phyloP scores from a whole-genome alignment of 2,797 vertebrate species.

The Prionace glauca region DNA sequence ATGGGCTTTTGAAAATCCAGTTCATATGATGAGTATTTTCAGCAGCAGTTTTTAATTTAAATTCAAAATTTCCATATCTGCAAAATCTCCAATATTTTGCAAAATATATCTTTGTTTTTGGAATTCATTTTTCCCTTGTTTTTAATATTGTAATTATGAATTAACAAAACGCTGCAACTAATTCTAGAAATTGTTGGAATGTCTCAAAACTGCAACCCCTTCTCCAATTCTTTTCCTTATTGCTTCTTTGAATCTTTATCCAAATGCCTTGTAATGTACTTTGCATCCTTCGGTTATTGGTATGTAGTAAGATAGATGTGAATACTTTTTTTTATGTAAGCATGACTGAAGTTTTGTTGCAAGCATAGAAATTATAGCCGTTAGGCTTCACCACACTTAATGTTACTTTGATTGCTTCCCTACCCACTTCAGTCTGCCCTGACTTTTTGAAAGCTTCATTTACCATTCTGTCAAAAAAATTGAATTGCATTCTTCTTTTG shows the following conservation, averaged over 20 bases:
- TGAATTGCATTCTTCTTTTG: background rate
- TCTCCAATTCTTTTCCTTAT: background rate
- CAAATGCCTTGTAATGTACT: background rate
- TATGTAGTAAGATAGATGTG: background rate
- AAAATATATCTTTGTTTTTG: background rate
- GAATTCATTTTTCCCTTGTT: background rate
- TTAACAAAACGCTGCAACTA: background rate
- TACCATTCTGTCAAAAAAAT: constrained; percentile 2
- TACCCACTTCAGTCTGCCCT: background rate
- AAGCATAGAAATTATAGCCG: background rate
- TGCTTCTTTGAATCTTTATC: background rate
- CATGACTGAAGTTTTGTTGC: background rate
- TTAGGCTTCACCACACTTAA: background rate
- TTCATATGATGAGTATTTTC: background rate
- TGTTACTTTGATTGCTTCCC: background rate
- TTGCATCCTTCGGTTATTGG: background rate
- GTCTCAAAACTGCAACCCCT: background rate
- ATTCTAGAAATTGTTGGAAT: background rate
- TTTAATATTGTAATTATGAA: background rate
- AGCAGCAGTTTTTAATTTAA: background rate
- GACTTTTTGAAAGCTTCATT: background rate
- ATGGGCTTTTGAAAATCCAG: background rate
- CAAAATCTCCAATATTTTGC: too few relatives aligned
- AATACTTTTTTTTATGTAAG: background rate
- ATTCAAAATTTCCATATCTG: background rate